Evolutionary conservation across 2,797 vertebrate species (phyloP).

Genomic region (Malurus splendens): DNA sequence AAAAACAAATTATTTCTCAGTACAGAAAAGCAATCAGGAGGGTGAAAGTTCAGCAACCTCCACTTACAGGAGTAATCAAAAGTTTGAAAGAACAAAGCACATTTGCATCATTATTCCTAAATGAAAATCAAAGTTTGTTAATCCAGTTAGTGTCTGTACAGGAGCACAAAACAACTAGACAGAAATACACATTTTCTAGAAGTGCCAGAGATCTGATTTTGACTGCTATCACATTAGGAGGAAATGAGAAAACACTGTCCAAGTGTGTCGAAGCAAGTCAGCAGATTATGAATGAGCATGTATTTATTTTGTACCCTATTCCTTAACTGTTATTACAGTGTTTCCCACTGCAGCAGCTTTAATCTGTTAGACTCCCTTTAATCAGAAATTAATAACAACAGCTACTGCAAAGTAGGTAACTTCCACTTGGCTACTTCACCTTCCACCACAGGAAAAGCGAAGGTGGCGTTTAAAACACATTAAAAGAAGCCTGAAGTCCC

Average conservation of each 20-base stretch:
- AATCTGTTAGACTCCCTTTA: background rate
- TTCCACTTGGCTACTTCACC: background rate
- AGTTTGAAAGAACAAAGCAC: background rate
- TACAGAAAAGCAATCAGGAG: background rate
- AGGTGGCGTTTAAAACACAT: background rate
- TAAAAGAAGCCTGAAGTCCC: background rate
- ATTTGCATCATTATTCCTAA: background rate
- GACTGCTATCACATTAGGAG: background rate
- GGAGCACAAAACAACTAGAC: background rate
- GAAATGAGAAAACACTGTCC: background rate
- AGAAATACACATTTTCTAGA: background rate
- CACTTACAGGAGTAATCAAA: background rate
- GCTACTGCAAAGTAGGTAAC: background rate
- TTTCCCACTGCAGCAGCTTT: background rate
- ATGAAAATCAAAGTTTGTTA: background rate
- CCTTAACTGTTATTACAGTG: background rate
- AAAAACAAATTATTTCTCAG: background rate
- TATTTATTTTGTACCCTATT: background rate
- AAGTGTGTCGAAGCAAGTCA: background rate
- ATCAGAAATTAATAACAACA: background rate
- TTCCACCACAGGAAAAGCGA: background rate
- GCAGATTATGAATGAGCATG: background rate
- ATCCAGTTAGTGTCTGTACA: background rate
- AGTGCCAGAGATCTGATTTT: background rate
- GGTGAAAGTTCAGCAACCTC: background rate